Percentiles rank a stretch among this genome's conserved stretches.
Conservation (phyloP, 2,113 vertebrate species). For the Microcebus lehilahytsara region DNA sequence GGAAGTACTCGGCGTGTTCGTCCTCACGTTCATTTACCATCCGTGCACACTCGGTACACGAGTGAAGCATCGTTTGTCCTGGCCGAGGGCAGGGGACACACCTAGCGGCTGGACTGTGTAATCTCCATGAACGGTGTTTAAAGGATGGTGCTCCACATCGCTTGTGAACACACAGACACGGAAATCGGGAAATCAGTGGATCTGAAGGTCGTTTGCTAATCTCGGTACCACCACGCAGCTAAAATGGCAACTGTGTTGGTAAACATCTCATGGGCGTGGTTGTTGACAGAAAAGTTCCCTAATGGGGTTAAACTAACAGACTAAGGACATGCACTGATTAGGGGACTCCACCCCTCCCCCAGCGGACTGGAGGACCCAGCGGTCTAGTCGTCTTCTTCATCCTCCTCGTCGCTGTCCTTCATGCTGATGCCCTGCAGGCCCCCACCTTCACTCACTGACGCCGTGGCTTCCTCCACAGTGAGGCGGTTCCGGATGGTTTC, state of each 20-base stretch:
- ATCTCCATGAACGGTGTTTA: conserved; percentile 94
- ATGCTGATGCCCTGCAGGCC: conserved; percentile 98
- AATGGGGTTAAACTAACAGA: conserved; percentile 95
- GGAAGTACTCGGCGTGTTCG: conserved; percentile 89
- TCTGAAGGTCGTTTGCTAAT: conserved; percentile 92
- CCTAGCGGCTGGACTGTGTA: conserved; percentile 90
- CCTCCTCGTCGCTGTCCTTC: conserved; percentile 99
- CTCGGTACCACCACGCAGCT: conserved; percentile 95
- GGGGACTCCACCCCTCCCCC: conserved; percentile 88
- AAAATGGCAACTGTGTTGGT: conserved; percentile 95
- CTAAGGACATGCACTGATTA: conserved; percentile 98
- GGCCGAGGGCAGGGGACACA: conserved; percentile 95
- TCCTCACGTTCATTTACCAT: conserved; percentile 93
- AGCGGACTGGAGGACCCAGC: conserved; percentile 80
- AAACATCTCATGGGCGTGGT: conserved; percentile 95
- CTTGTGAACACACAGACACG: conserved; percentile 98
- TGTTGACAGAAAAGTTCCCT: conserved; percentile 95
- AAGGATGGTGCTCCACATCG: conserved; percentile 99
- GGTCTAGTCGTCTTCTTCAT: conserved; percentile 91
- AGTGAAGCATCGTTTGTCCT: conserved; percentile 95
- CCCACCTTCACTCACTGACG: conserved; percentile 94
- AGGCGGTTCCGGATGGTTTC: conserved; percentile 97
- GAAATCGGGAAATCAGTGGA: conserved; percentile 93
- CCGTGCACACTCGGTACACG: conserved; percentile 93
- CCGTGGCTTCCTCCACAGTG: conserved; percentile 96